Percentiles rank a stretch among this genome's conserved stretches.
phyloP scores from a whole-genome alignment of 2,888 invertebrate genomes.

The Drosophila robusta region DNA sequence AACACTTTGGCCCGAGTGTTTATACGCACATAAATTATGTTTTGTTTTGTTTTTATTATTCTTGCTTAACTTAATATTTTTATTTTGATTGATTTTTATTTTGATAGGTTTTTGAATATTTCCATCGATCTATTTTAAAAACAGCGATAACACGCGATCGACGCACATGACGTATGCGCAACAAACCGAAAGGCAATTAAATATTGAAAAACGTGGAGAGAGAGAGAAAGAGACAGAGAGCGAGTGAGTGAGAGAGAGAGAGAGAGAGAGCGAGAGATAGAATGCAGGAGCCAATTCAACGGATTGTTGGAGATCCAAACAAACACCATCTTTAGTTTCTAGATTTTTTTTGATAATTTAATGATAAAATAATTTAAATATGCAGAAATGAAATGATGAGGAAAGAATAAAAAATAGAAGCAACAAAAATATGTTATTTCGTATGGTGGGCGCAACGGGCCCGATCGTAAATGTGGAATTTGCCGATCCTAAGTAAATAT shows the following conservation, averaged over 20 bases:
- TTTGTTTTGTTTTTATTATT: constrained; percentile 8
- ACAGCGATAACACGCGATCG: constrained; percentile 6
- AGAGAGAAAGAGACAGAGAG: background rate
- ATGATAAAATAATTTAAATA: constrained; percentile 13
- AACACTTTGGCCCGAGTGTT: constrained; percentile 16
- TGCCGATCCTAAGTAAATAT: constrained; percentile 63
- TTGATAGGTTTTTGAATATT: constrained; percentile 24
- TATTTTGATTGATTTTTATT: constrained; percentile 13
- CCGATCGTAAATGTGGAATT: constrained; percentile 63
- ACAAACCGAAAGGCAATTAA: constrained; percentile 27
- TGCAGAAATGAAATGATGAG: constrained; percentile 4
- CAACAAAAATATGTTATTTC: background rate
- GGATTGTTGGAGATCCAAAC: background rate
- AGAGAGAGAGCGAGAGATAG: background rate
- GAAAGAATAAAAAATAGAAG: background rate
- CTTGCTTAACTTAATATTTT: constrained; percentile 5
- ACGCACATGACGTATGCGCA: constrained; percentile 27
- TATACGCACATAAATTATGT: constrained; percentile 33
- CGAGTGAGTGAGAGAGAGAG: background rate
- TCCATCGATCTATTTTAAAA: background rate
- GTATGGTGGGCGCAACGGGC: constrained; percentile 2
- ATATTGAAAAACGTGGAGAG: background rate
- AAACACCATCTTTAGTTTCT: constrained; percentile 1
- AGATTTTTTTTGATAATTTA: constrained; percentile 5
- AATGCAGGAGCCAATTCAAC: too few relatives aligned